phyloP scores from a whole-genome alignment of 2,113 vertebrate genomes.

The Microtus pennsylvanicus region DNA sequence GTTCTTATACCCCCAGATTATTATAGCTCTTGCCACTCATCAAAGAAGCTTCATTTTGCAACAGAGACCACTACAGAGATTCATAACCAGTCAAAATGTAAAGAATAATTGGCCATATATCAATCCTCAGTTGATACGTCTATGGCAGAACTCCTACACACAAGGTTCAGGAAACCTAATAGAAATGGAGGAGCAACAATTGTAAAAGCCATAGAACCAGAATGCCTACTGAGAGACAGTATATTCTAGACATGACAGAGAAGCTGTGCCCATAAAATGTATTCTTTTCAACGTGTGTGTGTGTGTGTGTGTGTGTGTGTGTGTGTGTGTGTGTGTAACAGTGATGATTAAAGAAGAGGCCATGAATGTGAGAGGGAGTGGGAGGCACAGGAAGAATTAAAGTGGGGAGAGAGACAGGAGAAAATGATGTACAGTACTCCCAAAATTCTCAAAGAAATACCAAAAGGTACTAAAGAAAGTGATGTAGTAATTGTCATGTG shows the following conservation, averaged over 20 bases:
- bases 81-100: not conserved
- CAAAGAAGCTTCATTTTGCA: not conserved
- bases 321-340: not conserved
- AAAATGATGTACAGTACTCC: not conserved
- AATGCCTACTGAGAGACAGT: not conserved
- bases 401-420: not conserved
- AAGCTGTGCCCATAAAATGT: not conserved
- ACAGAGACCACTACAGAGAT: not conserved
- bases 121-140: not conserved
- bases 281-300: not conserved
- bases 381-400: not conserved
- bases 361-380: not conserved
- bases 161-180: not conserved
- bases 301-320: not conserved
- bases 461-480: not conserved
- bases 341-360: not conserved
- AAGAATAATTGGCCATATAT: not conserved
- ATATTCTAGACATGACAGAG: not conserved
- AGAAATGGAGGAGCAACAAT: not conserved
- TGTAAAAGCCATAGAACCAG: not conserved
- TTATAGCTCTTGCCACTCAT: not conserved
- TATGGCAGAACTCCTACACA: not conserved
- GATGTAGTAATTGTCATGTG: constrained; percentile 37
- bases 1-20: not conserved
- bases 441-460: not conserved